Evolutionary conservation across 37 sponge, comb jelly and placozoan genomes (phyloP), one percentile per base, ranked within the genome.

Genomic region (Halisarca cf. caerulea): DNA sequence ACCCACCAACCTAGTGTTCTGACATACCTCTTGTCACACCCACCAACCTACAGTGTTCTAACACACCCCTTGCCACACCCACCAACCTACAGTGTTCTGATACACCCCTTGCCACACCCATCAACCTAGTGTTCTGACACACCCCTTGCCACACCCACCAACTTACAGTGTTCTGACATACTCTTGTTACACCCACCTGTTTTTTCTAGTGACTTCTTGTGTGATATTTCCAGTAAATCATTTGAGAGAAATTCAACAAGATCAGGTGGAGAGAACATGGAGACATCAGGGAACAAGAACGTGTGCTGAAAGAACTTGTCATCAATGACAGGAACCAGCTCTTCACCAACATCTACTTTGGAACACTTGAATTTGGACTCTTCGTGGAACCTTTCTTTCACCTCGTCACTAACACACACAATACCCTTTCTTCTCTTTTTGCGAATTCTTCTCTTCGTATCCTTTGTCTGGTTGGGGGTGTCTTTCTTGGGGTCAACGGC

Each of bases 301-400:
- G 95, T 88, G 70, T 94, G 89, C 0, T 79, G 74, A 58, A 90
- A 91, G 53, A 91, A 91, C 87, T 91, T 71, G 34, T 94, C 95
- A 84, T 93, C 85, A 39, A 93, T 74, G 2, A 37, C 36, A n/a
- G 77, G 45, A 3, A 74, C 44, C 44, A 74, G 77, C 41, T 74
- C 77, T 23, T 74, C 77, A 6, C 77, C 77, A 41, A 74, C 77
- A 44, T 40, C 42, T 20, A 74, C 77, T 15, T n/a, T n/a, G 15
- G 77, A 44, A 6, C 77, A 74, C 45, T 74, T 74, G 25, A 74
- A 74, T 37, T 83, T 68, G 24, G 84, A 42, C 18, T 83, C 84
- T 74, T 74, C 25, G 41, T 40, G 77, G 45, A 74, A 74, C 25
- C 25, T 74, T 0, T 74, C 77, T 21, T 57, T 23, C 2, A 81